Evolutionary conservation across 2,888 invertebrate genomes (phyloP).

Genomic region (Trichopoda pennipes): DNA sequence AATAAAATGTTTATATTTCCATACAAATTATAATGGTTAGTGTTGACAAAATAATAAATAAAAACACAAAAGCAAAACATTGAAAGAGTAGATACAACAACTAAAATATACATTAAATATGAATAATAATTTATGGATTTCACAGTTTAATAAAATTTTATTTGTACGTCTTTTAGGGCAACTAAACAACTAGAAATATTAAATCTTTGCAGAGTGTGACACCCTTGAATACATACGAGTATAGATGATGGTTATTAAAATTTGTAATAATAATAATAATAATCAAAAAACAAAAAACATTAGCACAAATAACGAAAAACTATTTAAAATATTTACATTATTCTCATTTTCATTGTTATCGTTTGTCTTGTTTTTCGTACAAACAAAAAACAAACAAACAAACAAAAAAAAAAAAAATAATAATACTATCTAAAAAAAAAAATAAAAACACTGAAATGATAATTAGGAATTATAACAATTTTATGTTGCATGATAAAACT

Average conservation of each 20-base stretch:
- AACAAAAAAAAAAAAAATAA: neutral
- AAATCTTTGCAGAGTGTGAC: neutral
- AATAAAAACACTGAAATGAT: conserved; percentile 46
- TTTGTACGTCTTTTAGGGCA: neutral
- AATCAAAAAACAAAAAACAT: conserved; percentile 5
- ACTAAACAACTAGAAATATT: neutral
- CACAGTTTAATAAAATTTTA: conserved; percentile 7
- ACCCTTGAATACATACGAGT: conserved; percentile 1
- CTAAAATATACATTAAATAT: conserved; percentile 18
- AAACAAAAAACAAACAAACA: too few species aligned
- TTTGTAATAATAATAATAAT: neutral
- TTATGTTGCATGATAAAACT: neutral
- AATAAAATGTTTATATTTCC: conserved; percentile 33
- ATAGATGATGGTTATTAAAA: conserved; percentile 7
- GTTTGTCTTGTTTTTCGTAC: conserved; percentile 26
- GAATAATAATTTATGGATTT: conserved; percentile 14
- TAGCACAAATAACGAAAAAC: conserved; percentile 2
- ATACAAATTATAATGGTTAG: conserved; percentile 52
- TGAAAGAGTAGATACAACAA: conserved; percentile 5
- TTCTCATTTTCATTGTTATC: conserved; percentile 48
- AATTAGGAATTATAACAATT: conserved; percentile 50
- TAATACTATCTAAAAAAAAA: conserved; percentile 10
- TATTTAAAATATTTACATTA: conserved; percentile 49
- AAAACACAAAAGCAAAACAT: conserved; percentile 20
- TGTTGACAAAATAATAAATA: conserved; percentile 38